phyloP scores from a whole-genome alignment of 2,113 vertebrate species.

The Galeopterus variegatus region DNA sequence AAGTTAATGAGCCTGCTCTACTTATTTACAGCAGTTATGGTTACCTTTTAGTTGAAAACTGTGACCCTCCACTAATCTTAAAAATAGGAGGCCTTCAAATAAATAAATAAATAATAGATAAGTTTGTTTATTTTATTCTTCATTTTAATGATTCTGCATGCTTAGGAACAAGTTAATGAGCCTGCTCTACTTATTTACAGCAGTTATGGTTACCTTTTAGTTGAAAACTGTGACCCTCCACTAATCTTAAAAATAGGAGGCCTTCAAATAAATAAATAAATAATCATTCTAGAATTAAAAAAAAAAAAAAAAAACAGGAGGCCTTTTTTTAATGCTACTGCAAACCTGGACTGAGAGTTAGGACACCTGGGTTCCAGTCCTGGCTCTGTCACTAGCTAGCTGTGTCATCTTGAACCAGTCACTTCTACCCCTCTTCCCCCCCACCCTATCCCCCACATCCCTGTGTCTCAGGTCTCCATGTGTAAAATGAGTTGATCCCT shows the following conservation, averaged over 20 bases:
- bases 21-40: neutral
- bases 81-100: neutral
- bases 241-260: neutral
- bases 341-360: neutral
- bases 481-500: conserved; percentile 6
- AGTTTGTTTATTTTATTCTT: neutral
- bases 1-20: neutral
- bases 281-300: too few species aligned
- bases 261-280: too few species aligned
- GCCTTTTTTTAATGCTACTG: neutral
- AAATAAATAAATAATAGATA: too few species aligned
- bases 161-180: neutral
- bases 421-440: neutral
- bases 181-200: neutral
- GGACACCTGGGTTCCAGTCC: neutral
- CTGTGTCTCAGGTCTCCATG: neutral
- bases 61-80: neutral
- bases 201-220: neutral
- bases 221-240: conserved; percentile 11
- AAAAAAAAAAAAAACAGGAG: too few species aligned
- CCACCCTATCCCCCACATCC: too few species aligned
- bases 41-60: conserved; percentile 27
- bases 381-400: neutral
- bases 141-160: neutral
- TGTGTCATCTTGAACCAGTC: neutral